Conservation (phyloP, 2,888 invertebrate genomes). For the Drosophila rubida region DNA sequence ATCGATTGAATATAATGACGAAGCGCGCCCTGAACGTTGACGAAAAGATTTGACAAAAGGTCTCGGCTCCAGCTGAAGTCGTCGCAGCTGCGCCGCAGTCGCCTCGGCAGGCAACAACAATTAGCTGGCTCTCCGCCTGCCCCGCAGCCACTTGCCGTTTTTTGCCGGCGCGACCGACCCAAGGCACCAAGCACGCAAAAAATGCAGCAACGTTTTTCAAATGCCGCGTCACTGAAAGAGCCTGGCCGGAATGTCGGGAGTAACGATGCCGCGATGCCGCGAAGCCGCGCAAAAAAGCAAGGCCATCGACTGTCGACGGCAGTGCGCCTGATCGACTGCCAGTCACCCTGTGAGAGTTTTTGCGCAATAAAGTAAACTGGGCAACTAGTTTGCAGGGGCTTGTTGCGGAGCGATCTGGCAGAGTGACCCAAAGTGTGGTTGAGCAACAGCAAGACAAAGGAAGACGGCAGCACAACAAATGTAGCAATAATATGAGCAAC, state of each 20-base stretch:
- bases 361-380: no score
- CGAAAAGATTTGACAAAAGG: conserved; percentile 64
- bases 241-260: conserved; percentile 50
- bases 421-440: no score
- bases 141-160: background rate
- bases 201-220: conserved; percentile 80
- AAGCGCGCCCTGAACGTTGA: conserved; percentile 44
- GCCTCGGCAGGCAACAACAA: conserved; percentile 57
- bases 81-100: conserved; percentile 2
- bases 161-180: conserved; percentile 26
- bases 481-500: conserved; percentile 11
- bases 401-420: no score
- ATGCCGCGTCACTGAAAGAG: conserved; percentile 62
- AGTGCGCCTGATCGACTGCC: background rate
- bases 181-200: conserved; percentile 65
- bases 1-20: conserved; percentile 43
- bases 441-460: conserved; percentile 2
- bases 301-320: background rate
- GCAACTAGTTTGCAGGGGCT: no score
- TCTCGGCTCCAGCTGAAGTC: conserved; percentile 6
- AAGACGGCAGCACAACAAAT: no score
- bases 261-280: conserved; percentile 36
- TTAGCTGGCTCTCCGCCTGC: conserved; percentile 46
- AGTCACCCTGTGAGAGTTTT: conserved; percentile 10
- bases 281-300: conserved; percentile 26